Evolutionary conservation across 2,113 vertebrate species (phyloP), one percentile per base, ranked within the genome.

Genomic region (Xiphophorus maculatus): DNA sequence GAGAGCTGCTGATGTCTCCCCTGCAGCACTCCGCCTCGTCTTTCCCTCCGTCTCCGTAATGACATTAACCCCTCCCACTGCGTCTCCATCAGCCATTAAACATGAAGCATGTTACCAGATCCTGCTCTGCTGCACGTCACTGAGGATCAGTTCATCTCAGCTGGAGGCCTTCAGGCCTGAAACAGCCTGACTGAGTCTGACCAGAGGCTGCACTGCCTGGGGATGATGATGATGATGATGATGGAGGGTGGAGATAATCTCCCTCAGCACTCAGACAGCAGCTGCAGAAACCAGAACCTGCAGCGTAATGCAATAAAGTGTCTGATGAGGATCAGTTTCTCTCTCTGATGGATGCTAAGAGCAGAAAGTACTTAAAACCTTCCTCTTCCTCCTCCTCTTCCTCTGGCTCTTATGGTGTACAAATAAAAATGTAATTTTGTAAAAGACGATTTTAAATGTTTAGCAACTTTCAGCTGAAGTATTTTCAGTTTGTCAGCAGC

Each of bases 21-120:
- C 25, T 13, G n/a, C 28, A 30, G 27, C 42, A 29, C 30, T 74
- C 48, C 9, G 48, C 63, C 63, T 63, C 75, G 76, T 75, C 13
- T 15, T 44, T 42, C 13, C 42, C 12, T 82, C 42, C 27, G 64
- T 79, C 69, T 27, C 73, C 73, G 68, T 74, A 69, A 93, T 93
- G 77, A 87, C 87, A 89, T 90, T 84, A 87, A 35, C 69, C 68
- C 10, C 68, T 67, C 77, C 19, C 54, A 17, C 15, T 44, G 42
- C 25, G n/a, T 58, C 77, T 66, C 60, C 51, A 44, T 11, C 35
- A 37, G 10, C 42, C 4, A 17, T 42, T 73, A 28, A 71, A 83
- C 76, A 71, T 88, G 75, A 80, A 82, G 77, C 30, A 2, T 27
- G 70, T 89, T 92, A 91, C 87, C 76, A 79, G 87, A 87, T 86